Percentiles rank a stretch among this genome's conserved stretches.
Conservation (phyloP, 2,113 vertebrate genomes). For the Lasiurus borealis region DNA sequence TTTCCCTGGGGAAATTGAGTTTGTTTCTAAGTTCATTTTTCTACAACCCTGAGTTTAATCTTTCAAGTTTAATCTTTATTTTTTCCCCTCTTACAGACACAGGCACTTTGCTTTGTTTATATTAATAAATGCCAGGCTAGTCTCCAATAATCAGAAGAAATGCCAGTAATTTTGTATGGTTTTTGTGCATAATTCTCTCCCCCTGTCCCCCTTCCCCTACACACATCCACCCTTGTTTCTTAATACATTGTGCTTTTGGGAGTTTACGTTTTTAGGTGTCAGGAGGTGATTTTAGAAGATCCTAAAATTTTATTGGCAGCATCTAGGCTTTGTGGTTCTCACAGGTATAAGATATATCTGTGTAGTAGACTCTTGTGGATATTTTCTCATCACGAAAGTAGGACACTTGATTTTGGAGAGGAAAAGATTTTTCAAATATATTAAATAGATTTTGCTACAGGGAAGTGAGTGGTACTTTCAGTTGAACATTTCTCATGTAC, state of each 20-base stretch:
- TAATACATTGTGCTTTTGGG: background rate
- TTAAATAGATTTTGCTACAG: slow-evolving; percentile 50
- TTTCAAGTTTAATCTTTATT: slow-evolving; percentile 58
- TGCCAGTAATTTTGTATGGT: background rate
- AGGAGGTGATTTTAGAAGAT: background rate
- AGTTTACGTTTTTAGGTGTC: background rate
- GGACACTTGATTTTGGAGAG: slow-evolving; percentile 59
- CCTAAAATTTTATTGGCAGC: background rate
- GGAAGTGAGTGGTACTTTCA: slow-evolving; percentile 66
- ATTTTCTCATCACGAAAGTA: slow-evolving; percentile 24
- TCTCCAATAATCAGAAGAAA: slow-evolving; percentile 48
- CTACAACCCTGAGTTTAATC: slow-evolving; percentile 48
- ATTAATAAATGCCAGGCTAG: slow-evolving; percentile 26
- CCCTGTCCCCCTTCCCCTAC: rapidly evolving
- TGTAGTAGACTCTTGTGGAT: background rate
- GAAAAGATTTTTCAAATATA: slow-evolving; percentile 20
- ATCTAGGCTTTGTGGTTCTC: background rate
- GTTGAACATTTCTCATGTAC: slow-evolving; percentile 56
- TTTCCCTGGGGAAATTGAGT: slow-evolving; percentile 59
- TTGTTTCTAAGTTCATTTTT: slow-evolving; percentile 47
- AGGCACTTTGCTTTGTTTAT: slow-evolving; percentile 49
- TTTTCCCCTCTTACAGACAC: background rate
- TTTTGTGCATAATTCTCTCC: background rate
- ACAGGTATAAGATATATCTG: background rate
- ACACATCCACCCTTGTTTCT: background rate